Conservation (phyloP, 1,140 invertebrate genomes). For the Ephestia elutella region DNA sequence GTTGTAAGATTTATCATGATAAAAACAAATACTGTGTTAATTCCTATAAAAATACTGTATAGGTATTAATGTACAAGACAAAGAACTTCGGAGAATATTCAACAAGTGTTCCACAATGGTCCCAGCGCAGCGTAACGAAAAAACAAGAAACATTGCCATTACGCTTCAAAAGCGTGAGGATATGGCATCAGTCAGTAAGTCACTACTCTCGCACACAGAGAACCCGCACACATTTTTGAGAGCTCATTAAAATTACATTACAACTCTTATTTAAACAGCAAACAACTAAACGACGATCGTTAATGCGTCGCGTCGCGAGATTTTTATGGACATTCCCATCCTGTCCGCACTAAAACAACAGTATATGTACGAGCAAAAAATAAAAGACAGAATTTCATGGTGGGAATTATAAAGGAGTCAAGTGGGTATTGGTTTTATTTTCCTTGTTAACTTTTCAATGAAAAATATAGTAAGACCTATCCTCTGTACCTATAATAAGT, state of each 20-base stretch:
- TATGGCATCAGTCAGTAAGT: constrained; percentile 15
- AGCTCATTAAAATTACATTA: constrained; percentile 74
- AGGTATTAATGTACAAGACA: too few species aligned
- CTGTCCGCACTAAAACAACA: constrained; percentile 24
- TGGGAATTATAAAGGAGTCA: neutral
- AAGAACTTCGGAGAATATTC: too few species aligned
- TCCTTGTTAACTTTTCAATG: neutral
- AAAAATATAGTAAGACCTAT: too few species aligned
- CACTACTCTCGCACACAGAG: constrained; percentile 28
- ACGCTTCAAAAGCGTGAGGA: neutral
- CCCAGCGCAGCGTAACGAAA: neutral
- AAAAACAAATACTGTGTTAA: too few species aligned
- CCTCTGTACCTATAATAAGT: too few species aligned
- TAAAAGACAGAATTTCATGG: neutral
- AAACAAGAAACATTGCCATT: neutral
- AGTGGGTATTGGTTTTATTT: neutral
- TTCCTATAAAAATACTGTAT: too few species aligned
- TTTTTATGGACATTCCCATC: constrained; percentile 59
- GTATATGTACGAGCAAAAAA: neutral
- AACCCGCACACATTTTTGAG: constrained; percentile 62
- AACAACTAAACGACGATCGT: constrained; percentile 68
- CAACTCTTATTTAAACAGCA: constrained; percentile 69
- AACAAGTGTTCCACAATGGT: neutral
- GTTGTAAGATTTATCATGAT: too few species aligned
- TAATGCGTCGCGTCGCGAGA: constrained; percentile 59